Evolutionary conservation across 92 coral and sea anemone genomes (phyloP).

Genomic region (Desmophyllum pertusum): DNA sequence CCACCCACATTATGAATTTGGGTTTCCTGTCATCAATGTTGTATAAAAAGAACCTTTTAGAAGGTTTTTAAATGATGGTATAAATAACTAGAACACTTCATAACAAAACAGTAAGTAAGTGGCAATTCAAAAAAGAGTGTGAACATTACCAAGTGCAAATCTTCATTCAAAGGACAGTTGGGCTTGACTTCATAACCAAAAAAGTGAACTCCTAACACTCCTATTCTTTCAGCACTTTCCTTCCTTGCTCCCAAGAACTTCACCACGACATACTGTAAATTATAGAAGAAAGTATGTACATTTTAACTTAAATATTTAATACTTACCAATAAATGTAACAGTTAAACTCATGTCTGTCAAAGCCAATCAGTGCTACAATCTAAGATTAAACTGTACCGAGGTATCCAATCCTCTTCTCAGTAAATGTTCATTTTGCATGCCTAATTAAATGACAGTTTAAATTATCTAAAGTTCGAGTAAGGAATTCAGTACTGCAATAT

Average conservation of each 20-base stretch:
- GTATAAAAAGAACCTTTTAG: no score
- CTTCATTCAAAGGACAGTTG: constrained; percentile 76
- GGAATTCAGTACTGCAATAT: no score
- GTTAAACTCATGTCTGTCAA: not conserved
- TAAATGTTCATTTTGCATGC: no score
- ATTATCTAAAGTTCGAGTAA: no score
- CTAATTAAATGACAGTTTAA: no score
- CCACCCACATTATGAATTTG: no score
- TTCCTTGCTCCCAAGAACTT: constrained; percentile 92
- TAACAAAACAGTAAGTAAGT: not conserved
- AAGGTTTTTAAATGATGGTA: no score
- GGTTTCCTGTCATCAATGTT: not conserved
- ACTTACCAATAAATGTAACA: no score
- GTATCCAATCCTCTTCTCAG: no score
- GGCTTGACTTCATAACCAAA: constrained; percentile 89
- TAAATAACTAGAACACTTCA: not conserved
- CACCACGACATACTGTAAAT: constrained; percentile 80
- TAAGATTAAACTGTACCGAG: no score
- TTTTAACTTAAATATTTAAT: not conserved
- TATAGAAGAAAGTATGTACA: not conserved
- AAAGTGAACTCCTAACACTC: constrained; percentile 92
- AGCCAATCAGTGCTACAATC: not conserved
- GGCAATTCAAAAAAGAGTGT: not conserved
- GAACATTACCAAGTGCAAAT: constrained; percentile 62
- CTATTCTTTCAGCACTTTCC: constrained; percentile 85